These are phyloP conservation scores for Genyomyrus donnyi DNA, from an alignment of 2,113 vertebrate genomes.

Conservation along the genomic window DNA sequence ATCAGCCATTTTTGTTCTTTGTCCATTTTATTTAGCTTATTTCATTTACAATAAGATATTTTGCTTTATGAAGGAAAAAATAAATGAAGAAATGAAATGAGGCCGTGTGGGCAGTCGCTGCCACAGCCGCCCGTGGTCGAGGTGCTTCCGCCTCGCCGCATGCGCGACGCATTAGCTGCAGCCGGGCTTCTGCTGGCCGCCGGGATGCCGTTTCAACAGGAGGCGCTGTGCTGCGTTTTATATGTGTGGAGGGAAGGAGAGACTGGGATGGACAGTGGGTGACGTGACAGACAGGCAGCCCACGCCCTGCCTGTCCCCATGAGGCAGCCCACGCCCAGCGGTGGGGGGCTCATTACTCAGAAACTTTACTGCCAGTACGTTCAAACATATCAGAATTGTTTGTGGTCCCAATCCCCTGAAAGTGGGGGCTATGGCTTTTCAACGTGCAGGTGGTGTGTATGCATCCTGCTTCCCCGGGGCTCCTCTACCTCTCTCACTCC, in stretches of 20 bases:
- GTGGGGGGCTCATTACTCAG: not conserved
- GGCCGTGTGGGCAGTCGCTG: slow-evolving; percentile 21
- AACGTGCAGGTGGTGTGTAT: not conserved
- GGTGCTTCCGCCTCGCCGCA: slow-evolving; percentile 36
- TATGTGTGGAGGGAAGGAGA: slow-evolving; percentile 11
- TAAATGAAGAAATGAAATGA: slow-evolving; percentile 42
- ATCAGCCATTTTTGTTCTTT: slow-evolving; percentile 13
- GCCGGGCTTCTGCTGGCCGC: slow-evolving; percentile 35
- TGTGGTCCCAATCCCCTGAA: not conserved
- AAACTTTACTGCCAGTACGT: not conserved
- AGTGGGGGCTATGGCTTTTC: not conserved
- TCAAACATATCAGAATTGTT: not conserved
- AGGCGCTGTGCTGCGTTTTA: slow-evolving; percentile 27
- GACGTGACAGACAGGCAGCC: not conserved
- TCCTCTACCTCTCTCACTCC: not conserved
- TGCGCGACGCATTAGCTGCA: slow-evolving; percentile 31
- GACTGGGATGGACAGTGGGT: not conserved
- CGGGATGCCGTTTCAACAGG: slow-evolving; percentile 23
- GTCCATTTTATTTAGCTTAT: slow-evolving; percentile 45
- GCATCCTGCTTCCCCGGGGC: not conserved
- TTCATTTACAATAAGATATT: slow-evolving; percentile 53
- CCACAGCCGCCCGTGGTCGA: not conserved
- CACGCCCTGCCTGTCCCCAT: not conserved
- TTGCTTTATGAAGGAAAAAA: slow-evolving; percentile 49
- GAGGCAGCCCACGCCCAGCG: not conserved